Percentiles rank a stretch among this genome's conserved stretches.
These are phyloP conservation scores for Ephydatia muelleri DNA, from an alignment of 37 sponge, comb jelly and placozoan species.

Conservation along the genomic window DNA sequence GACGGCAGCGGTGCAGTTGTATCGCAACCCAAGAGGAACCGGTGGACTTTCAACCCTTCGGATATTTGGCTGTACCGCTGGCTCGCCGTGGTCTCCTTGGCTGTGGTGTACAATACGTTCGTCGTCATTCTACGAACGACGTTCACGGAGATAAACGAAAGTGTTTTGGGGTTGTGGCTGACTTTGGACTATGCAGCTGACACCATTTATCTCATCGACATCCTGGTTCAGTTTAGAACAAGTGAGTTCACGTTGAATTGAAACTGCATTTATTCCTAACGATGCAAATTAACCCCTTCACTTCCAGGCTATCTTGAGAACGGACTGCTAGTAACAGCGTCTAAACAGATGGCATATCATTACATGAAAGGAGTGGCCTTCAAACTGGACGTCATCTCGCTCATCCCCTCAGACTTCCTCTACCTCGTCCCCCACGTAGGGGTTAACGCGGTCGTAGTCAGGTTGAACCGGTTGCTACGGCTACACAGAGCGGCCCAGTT, in stretches of 20 bases:
- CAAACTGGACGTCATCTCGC: slow-evolving; percentile 75
- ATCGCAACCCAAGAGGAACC: background rate
- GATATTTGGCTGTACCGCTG: slow-evolving; percentile 55
- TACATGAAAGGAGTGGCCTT: slow-evolving; percentile 72
- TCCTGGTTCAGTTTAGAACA: slow-evolving; percentile 76
- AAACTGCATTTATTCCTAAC: background rate
- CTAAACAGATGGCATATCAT: slow-evolving; percentile 63
- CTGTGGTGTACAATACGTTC: slow-evolving; percentile 81
- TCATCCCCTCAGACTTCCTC: slow-evolving; percentile 83
- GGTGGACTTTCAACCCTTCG: slow-evolving; percentile 37
- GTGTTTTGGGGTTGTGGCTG: slow-evolving; percentile 61
- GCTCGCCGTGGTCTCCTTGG: slow-evolving; percentile 74
- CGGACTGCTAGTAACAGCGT: slow-evolving; percentile 74
- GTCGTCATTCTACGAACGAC: slow-evolving; percentile 73
- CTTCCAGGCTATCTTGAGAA: slow-evolving; percentile 79
- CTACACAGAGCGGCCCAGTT: slow-evolving; percentile 65
- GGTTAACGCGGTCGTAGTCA: slow-evolving; percentile 33
- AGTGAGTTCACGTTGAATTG: slow-evolving; percentile 20
- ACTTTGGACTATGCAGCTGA: slow-evolving; percentile 81
- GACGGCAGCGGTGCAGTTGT: background rate
- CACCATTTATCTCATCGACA: slow-evolving; percentile 86
- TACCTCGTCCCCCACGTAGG: slow-evolving; percentile 60
- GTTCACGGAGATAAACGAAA: slow-evolving; percentile 64
- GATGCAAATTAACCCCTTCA: background rate
- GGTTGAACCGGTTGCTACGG: slow-evolving; percentile 66